Percentiles rank a stretch among this genome's conserved stretches.
These are phyloP conservation scores for Macrophya annulata DNA, from an alignment of 2,888 invertebrate species.

Conservation along the genomic window DNA sequence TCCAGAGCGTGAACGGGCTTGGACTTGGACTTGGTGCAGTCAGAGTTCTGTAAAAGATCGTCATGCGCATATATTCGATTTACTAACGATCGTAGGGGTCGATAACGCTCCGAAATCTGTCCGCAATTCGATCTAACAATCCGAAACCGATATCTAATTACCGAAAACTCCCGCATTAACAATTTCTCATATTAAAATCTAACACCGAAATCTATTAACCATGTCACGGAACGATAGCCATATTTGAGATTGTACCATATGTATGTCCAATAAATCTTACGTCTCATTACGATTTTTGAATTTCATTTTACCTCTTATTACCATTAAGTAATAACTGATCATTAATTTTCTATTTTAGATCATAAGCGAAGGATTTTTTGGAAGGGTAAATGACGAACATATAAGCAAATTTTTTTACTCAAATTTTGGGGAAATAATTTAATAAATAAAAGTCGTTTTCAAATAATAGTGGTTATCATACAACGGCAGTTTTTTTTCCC, in stretches of 20 bases:
- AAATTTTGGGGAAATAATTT: constrained; percentile 38
- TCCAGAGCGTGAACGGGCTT: constrained; percentile 32
- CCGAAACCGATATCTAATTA: neutral
- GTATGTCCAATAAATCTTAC: constrained; percentile 31
- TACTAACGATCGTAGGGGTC: neutral
- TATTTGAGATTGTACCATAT: neutral
- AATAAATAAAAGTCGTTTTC: constrained; percentile 41
- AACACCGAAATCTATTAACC: neutral
- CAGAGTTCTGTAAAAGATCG: constrained; percentile 30
- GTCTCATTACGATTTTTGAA: neutral
- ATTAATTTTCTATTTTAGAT: neutral
- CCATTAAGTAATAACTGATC: neutral
- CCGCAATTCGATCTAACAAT: neutral
- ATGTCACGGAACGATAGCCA: neutral
- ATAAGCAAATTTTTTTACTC: neutral
- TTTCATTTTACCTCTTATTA: neutral
- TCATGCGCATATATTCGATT: neutral
- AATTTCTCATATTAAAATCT: neutral
- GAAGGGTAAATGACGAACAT: neutral
- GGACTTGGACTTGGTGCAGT: constrained; percentile 35
- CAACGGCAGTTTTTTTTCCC: neutral
- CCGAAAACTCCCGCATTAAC: neutral
- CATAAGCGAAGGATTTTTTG: neutral
- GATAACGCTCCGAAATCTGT: neutral
- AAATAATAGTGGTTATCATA: constrained; percentile 4